These are phyloP conservation scores for Delia radicum DNA, from an alignment of 1,140 invertebrate genomes.

Conservation along the genomic window DNA sequence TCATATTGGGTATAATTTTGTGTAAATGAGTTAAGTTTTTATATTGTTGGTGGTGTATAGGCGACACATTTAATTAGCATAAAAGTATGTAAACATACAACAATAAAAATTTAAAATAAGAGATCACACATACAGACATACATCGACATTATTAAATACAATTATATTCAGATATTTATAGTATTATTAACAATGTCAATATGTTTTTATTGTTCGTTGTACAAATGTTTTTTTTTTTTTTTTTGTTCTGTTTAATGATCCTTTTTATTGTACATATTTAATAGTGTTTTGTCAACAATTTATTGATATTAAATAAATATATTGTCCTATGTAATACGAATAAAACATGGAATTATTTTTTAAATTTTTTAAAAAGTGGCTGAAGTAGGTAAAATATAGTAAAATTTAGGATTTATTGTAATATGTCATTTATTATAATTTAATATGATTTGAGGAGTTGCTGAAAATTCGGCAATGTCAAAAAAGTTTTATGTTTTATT, in stretches of 20 bases:
- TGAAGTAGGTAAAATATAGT: too few relatives aligned
- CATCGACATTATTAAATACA: not conserved
- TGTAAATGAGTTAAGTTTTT: not conserved
- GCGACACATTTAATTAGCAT: conserved; percentile 15
- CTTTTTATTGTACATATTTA: not conserved
- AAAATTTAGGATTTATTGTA: too few relatives aligned
- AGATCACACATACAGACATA: not conserved
- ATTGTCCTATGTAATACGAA: too few relatives aligned
- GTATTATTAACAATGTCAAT: not conserved
- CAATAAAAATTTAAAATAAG: not conserved
- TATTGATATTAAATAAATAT: not conserved
- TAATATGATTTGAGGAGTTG: too few relatives aligned
- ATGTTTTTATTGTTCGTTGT: not conserved
- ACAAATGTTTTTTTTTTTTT: not conserved
- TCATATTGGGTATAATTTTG: too few relatives aligned
- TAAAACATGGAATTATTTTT: too few relatives aligned
- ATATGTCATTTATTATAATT: too few relatives aligned
- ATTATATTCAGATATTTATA: not conserved
- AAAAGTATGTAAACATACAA: not conserved
- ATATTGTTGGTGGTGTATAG: not conserved
- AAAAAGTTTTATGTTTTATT: too few relatives aligned
- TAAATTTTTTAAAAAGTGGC: too few relatives aligned
- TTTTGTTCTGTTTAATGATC: not conserved
- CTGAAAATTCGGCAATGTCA: too few relatives aligned
- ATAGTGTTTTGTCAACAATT: not conserved